phyloP scores from a whole-genome alignment of 2,888 invertebrate genomes.

The Cantharis lateralis region DNA sequence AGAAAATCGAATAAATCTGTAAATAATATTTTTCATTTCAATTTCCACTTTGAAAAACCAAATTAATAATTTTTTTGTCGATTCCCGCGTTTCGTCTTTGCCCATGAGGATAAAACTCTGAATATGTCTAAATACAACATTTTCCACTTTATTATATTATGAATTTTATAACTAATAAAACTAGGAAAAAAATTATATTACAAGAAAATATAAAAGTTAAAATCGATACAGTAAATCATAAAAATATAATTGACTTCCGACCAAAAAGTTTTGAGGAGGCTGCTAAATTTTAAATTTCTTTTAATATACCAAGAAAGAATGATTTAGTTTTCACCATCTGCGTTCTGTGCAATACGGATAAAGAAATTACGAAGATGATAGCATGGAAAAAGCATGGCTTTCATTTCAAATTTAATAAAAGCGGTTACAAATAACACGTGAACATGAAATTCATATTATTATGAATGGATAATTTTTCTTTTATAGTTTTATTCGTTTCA shows the following conservation, averaged over 20 bases:
- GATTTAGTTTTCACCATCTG: slow-evolving; percentile 50
- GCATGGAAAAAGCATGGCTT: slow-evolving; percentile 48
- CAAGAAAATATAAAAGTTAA: background rate
- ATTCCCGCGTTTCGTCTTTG: background rate
- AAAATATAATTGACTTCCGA: slow-evolving; percentile 16
- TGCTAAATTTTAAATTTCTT: slow-evolving; percentile 48
- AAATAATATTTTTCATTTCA: background rate
- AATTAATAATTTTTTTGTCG: background rate
- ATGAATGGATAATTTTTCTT: slow-evolving; percentile 28
- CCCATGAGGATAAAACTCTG: background rate
- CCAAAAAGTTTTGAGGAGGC: slow-evolving; percentile 30
- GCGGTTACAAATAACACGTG: slow-evolving; percentile 42
- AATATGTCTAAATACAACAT: background rate
- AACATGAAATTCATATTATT: slow-evolving; percentile 30
- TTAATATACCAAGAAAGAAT: slow-evolving; percentile 47
- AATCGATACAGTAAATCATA: slow-evolving; percentile 6
- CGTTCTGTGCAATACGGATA: slow-evolving; percentile 46
- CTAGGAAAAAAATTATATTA: background rate
- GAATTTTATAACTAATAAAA: background rate
- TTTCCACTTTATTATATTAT: background rate
- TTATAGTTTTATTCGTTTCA: slow-evolving; percentile 22
- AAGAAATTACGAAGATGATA: slow-evolving; percentile 49
- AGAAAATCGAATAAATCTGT: background rate
- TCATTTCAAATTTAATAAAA: slow-evolving; percentile 50
- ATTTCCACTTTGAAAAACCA: background rate